Base-by-base conservation (phyloP, 2,113 vertebrate species). In the Shinisaurus crocodilurus region DNA sequence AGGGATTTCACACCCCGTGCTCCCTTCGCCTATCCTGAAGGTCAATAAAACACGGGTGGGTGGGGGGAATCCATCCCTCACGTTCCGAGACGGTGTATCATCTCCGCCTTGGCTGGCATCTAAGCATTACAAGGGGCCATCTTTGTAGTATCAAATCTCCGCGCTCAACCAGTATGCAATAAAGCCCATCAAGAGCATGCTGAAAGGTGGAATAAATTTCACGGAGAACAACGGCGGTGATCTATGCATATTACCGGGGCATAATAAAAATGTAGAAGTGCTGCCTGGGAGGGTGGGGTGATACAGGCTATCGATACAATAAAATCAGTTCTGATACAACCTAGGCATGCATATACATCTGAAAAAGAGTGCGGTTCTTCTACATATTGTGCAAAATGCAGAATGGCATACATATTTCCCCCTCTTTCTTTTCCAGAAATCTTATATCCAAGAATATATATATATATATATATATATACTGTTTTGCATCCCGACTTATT, bases 191-290 rank as follows among this genome's bases (percentile, higher is more conserved):
- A 96, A 97, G 96, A 97, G 95, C 96, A 95, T 1, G 69, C 93
- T 92, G 96, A 96, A 97, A 97, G 92, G 50, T 95, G 96, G 96
- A 87, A 94, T 97, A 97, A 97, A 97, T 98, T 97, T 96, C 96
- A 93, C 10, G 57, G 96, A 95, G 96, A 97, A 97, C 97, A 97
- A 97, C 96, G 95, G 72, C 88, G 91, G 96, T 97, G 97, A 98
- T 97, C 96, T 96, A 97, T 97, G 96, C 96, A 94, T 86, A 89
- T 95, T 96, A 97, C 97, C 93, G 94, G 94, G 84, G 83, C 95
- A 97, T 97, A 97, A 97, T 97, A 97, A 97, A 97, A 97, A 96
- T 96, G 97, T 96, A 96, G 96, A 94, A 94, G 86, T 80, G 48
- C 27, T 32, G n/a, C n/a, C 27, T 0, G 16, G n/a, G 10, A 7